Evolutionary conservation across 2,888 invertebrate genomes (phyloP).

Genomic region (Quadriops clusia): DNA sequence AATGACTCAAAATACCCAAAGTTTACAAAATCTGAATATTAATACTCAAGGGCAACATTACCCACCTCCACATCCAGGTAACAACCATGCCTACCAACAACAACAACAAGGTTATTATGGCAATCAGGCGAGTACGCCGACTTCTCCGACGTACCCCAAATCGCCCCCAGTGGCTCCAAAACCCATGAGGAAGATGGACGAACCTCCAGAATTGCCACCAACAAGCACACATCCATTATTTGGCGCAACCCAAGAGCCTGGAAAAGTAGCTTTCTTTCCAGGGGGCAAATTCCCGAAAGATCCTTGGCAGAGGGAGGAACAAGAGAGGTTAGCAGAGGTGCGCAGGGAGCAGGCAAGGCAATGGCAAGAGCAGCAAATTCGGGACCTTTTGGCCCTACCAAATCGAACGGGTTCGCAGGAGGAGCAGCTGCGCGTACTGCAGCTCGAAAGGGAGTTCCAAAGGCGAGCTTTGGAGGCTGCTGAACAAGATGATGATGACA

Average conservation of each 20-base stretch:
- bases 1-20: conserved; percentile 31
- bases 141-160: conserved; percentile 31
- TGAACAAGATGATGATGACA: conserved; percentile 57
- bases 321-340: conserved; percentile 63
- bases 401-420: conserved; percentile 68
- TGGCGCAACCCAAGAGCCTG: conserved; percentile 61
- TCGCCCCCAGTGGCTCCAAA: conserved; percentile 46
- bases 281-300: conserved; percentile 44
- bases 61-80: conserved; percentile 6
- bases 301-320: conserved; percentile 90
- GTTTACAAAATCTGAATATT: conserved; percentile 32
- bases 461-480: conserved; percentile 71
- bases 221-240: conserved; percentile 61
- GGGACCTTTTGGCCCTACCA: conserved; percentile 58
- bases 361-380: conserved; percentile 79
- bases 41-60: conserved; percentile 23
- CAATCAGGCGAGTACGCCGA: conserved; percentile 34
- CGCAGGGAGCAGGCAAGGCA: conserved; percentile 63
- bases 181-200: conserved; percentile 31
- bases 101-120: conserved; percentile 14
- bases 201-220: conserved; percentile 53
- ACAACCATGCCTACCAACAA: conserved; percentile 8
- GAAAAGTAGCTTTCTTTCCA: conserved; percentile 60
- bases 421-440: conserved; percentile 77
- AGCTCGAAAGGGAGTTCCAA: conserved; percentile 90